Conservation (phyloP, 2,113 vertebrate genomes). For the Cheilinus undulatus region DNA sequence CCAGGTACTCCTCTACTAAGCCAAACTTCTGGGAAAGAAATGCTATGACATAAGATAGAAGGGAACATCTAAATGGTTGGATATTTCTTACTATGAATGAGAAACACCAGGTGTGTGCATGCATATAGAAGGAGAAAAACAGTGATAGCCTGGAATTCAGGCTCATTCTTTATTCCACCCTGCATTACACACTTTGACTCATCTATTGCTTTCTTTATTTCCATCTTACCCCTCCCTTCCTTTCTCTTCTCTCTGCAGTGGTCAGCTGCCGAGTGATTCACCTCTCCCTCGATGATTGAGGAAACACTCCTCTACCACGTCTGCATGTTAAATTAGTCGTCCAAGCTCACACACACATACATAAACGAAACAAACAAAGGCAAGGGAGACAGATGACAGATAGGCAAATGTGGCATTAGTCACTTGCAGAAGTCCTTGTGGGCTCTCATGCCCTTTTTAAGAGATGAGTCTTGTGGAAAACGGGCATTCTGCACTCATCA, state of each 20-base stretch:
- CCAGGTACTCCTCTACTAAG: no score
- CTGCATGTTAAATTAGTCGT: slow-evolving; percentile 15
- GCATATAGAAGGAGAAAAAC: no score
- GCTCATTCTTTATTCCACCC: not conserved
- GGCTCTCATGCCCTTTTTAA: slow-evolving; percentile 50
- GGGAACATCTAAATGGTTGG: no score
- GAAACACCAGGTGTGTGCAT: no score
- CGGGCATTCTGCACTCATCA: slow-evolving; percentile 9
- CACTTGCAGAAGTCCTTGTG: slow-evolving; percentile 31
- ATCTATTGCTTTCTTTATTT: slow-evolving; percentile 3
- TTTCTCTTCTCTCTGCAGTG: slow-evolving; percentile 10
- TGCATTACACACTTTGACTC: not conserved
- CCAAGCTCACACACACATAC: not conserved
- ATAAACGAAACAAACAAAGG: not conserved
- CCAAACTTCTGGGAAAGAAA: no score
- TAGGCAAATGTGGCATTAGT: slow-evolving; percentile 30
- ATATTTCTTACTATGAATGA: no score
- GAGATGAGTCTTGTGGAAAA: slow-evolving; percentile 25
- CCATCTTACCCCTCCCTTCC: not conserved
- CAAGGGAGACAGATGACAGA: slow-evolving; percentile 24
- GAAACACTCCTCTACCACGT: slow-evolving; percentile 11
- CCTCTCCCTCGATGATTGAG: slow-evolving; percentile 18
- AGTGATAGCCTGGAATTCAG: no score
- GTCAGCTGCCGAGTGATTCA: slow-evolving; percentile 37
- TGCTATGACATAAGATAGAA: no score